Base-by-base conservation (phyloP, 2,888 invertebrate species). In the Thelaira solivaga region DNA sequence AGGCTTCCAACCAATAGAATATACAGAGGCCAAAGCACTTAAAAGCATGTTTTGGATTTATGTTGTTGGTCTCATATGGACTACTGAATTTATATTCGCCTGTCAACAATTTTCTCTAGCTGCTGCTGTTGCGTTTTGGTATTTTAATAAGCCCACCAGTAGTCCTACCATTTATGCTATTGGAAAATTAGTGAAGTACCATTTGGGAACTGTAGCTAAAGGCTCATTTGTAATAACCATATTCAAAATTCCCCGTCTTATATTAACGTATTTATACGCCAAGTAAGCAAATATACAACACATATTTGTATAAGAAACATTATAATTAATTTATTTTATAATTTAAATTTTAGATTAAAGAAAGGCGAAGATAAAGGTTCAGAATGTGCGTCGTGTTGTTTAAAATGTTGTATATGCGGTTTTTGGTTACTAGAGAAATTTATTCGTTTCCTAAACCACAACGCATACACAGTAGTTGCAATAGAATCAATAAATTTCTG, bases 21-120 rank as follows among this genome's bases (percentile, higher is more conserved):
- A 94, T 85, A 90, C 91, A 10, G 94, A 95, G 85, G 93, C 93
- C 0, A 91, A 93, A 82, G 95, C 95, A 93, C 92, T 96, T 34
- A 94, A 94, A 85, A 95, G 96, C 83, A 95, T 98, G 94, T 96
- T 97, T 94, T 97, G 97, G 96, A 93, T 97, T 82, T 96, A 97
- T 86, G 90, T 96, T 16, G 91, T 97, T 59, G 97, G 96, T 43
- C 91, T 98, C 20, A 92, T 98, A 80, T 98, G 98, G 98, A 94
- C 94, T 10, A 94, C 95, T 24, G 97, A 98, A 90, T 97, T 97
- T 87, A 96, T 98, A 82, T 93, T 97, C 83, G 97, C 96, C 11
- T 97, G 97, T 86, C 97, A 98, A 88, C 96, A 96, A 87, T 96
- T 98, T 93, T 95, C 97, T 1, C 93, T 98, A 79, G 95, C 97